Evolutionary conservation across 2,888 invertebrate species (phyloP).

Genomic region (Torymus texanus): DNA sequence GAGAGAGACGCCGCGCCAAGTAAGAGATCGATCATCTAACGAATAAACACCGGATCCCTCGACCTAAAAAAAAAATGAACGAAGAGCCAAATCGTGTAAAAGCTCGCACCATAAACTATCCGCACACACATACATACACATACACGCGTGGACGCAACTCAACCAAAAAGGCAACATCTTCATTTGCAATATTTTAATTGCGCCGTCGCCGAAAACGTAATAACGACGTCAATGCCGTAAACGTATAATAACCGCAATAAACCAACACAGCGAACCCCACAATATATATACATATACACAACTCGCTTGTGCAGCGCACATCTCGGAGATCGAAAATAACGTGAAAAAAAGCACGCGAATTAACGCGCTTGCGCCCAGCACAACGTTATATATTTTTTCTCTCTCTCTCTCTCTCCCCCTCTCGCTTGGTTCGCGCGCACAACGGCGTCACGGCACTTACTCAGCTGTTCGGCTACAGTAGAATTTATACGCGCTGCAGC

Average conservation of each 20-base stretch:
- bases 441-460: slow-evolving; percentile 43
- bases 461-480: slow-evolving; percentile 49
- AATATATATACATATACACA: slow-evolving; percentile 18
- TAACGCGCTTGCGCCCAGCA: slow-evolving; percentile 13
- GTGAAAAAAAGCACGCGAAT: slow-evolving; percentile 19
- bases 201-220: slow-evolving; percentile 35
- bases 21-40: slow-evolving; percentile 11
- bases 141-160: no score
- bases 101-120: slow-evolving; percentile 18
- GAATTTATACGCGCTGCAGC: slow-evolving; percentile 45
- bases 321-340: slow-evolving; percentile 38
- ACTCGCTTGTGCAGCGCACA: neutral
- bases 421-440: neutral
- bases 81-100: neutral
- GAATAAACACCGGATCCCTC: slow-evolving; percentile 14
- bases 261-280: slow-evolving; percentile 11
- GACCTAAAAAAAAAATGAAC: neutral
- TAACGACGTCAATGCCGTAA: slow-evolving; percentile 44
- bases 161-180: slow-evolving; percentile 39
- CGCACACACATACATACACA: no score
- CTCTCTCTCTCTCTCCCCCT: neutral
- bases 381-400: slow-evolving; percentile 17
- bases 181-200: slow-evolving; percentile 54
- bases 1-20: neutral
- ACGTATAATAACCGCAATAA: slow-evolving; percentile 52